Evolutionary conservation across 2,797 vertebrate species (phyloP).

Genomic region (Pseudomugil tenellus): DNA sequence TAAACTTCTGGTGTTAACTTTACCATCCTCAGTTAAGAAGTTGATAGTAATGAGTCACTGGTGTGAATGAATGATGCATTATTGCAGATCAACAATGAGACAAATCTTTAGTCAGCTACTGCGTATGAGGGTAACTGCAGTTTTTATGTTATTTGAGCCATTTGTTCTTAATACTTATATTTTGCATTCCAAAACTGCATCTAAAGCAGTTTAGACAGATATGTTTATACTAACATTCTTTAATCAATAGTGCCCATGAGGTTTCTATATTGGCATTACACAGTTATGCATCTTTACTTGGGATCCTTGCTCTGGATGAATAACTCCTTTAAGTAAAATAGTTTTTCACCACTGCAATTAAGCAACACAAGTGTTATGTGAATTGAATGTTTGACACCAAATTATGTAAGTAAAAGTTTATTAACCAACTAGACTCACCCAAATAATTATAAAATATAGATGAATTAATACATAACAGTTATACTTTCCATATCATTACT

Average conservation of each 20-base stretch:
- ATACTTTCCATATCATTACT: no score
- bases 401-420: neutral
- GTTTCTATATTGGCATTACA: neutral
- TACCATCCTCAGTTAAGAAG: neutral
- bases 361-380: neutral
- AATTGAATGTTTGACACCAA: neutral
- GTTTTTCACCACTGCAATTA: neutral
- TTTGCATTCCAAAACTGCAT: no score
- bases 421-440: neutral
- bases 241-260: no score
- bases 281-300: neutral
- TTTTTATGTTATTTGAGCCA: neutral
- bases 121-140: constrained; percentile 5
- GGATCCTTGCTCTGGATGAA: neutral
- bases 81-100: constrained; percentile 3
- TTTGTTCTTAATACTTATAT: neutral
- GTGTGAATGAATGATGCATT: constrained; percentile 14
- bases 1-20: neutral
- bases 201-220: neutral
- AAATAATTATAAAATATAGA: neutral
- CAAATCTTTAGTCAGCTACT: neutral
- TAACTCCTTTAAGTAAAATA: neutral
- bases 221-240: no score
- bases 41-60: neutral
- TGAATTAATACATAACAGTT: neutral